Evolutionary conservation across 2,797 vertebrate species (phyloP), one percentile per base, ranked within the genome.

Genomic region (Stomatorhinus walkeri): DNA sequence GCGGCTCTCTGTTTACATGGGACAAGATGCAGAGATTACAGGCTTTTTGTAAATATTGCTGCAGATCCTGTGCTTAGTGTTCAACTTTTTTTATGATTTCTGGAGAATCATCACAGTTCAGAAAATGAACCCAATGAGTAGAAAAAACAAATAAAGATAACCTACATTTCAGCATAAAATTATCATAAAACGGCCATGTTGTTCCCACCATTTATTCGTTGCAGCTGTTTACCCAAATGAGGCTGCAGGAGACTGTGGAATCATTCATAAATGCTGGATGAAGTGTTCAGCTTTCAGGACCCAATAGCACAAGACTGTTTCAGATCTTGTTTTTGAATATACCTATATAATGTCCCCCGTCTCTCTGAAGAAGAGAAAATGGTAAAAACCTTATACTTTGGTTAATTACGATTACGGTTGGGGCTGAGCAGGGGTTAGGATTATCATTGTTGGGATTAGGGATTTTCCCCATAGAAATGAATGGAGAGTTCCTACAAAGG

Each of bases 171-270:
- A 43, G 36, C 36, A 81, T 46, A 19, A 81, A 46, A 46, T 81
- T 81, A 81, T 46, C 76, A 81, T 81, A 46, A 81, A 81, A n/a
- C 28, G 19, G 19, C 40, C 16, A 6, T 22, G 76, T 46, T 81
- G 40, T 43, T 81, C 76, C 76, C 40, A n/a, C 76, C 76, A 81
- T 81, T 43, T 81, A 46, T 43, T 19, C 16, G 36, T 22, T 81
- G 40, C 36, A 81, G 76, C 76, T 81, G 76, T 46, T 81, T 81
- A 81, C 40, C 76, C 76, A 81, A 81, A 81, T 81, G 76, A 46
- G 76, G 36, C 40, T 81, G 76, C 36, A 81, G 40, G 40, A 81
- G 40, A 81, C 76, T 81, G 68, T 72, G 76, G 76, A 81, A 81
- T 81, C 36, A 81, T 81, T 81, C 76, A 81, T 81, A 46, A 79